Base-by-base conservation (phyloP, 2,888 invertebrate species). In the Eledona agricola region DNA sequence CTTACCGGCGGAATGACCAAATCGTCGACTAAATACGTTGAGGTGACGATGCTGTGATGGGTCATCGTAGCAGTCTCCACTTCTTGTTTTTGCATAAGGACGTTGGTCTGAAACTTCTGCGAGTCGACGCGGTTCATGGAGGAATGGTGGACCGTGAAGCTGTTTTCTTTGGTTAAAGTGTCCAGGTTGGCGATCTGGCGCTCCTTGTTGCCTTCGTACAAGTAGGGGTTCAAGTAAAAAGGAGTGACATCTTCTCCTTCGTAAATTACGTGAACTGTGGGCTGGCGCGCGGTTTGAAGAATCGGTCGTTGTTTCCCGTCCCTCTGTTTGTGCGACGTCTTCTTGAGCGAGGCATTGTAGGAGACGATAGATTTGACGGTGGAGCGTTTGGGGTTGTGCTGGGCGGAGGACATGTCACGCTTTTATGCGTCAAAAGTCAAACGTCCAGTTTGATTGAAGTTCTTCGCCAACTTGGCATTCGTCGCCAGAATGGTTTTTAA, bases 401-500 rank as follows among this genome's bases (percentile, higher is more conserved):
- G n/a, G n/a, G n/a, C n/a, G n/a, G n/a, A n/a, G n/a, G n/a, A n/a
- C n/a, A n/a, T n/a, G n/a, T n/a, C n/a, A n/a, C n/a, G n/a, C n/a
- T n/a, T n/a, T n/a, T n/a, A n/a, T 13, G 6, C 6, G 16, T 32
- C 32, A n/a, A 32, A 32, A 15, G 12, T 32, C n/a, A 32, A 16
- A 3, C 2, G n/a, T 3, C 32, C 32, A n/a, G 16, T 15, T n/a
- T 32, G 12, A 2, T 34, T 28, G 1, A 51, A 17, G 20, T 51
- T 43, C 40, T 80, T 79, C n/a, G 84, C 66, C 26, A 90, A 64
- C 2, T 81, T 78, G 0, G 85, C 85, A 55, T 85, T 81, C 1
- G 86, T 84, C 15, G 83, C 78, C 15, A 90, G 72, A 1, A 84
- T 81, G 52, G 81, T 83, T 59, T 81, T 80, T 3, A 91, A 79